Conservation (phyloP, 2,888 invertebrate genomes). For the Amiota communis region DNA sequence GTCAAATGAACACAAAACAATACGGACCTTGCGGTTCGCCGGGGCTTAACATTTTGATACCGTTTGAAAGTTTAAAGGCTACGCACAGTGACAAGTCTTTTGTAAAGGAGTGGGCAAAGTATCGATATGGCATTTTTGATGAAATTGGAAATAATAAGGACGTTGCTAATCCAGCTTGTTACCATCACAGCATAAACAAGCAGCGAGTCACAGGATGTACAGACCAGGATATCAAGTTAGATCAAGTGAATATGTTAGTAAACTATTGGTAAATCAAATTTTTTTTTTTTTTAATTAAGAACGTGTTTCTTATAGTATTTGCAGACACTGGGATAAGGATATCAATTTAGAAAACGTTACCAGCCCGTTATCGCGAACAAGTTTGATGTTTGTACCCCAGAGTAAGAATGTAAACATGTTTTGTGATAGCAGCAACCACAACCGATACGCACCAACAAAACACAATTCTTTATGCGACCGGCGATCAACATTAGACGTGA, state of each 20-base stretch:
- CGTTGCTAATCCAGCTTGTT: conserved; percentile 77
- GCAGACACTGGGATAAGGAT: background rate
- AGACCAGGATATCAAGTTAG: conserved; percentile 59
- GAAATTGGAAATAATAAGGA: conserved; percentile 78
- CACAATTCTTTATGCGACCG: conserved; percentile 79
- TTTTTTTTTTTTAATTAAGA: background rate
- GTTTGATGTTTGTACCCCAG: conserved; percentile 76
- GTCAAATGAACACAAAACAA: conserved; percentile 78
- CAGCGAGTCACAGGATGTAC: conserved; percentile 75
- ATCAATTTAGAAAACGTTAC: background rate
- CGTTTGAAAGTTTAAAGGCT: conserved; percentile 70
- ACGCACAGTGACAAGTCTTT: conserved; percentile 72
- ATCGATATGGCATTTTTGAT: conserved; percentile 81
- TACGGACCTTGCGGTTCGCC: conserved; percentile 76
- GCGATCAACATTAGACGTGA: conserved; percentile 77
- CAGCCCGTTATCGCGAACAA: conserved; percentile 48
- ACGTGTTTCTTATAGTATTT: background rate
- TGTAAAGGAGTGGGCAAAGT: conserved; percentile 79
- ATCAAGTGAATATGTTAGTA: background rate
- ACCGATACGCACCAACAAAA: conserved; percentile 78
- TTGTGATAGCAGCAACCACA: conserved; percentile 78
- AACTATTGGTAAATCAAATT: background rate
- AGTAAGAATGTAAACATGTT: conserved; percentile 76
- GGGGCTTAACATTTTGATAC: conserved; percentile 77
- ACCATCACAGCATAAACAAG: conserved; percentile 68